Conservation (phyloP, 2,113 vertebrate genomes). For the Carassius carassius region DNA sequence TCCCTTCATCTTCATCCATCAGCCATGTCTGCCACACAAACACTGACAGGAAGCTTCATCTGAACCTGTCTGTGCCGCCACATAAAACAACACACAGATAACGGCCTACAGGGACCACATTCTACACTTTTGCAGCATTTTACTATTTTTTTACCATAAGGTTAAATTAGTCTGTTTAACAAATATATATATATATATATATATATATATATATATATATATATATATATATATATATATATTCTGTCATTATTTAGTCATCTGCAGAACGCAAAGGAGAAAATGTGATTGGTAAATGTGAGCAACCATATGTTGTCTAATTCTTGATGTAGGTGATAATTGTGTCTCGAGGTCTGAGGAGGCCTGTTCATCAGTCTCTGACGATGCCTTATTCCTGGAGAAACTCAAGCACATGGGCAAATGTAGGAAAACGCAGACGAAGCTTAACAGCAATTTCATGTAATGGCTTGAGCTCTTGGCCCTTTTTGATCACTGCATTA, state of each 20-base stretch:
- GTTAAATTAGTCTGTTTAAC: not conserved
- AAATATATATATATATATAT: too few relatives aligned
- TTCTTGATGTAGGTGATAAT: constrained; percentile 72
- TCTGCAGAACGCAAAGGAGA: not conserved
- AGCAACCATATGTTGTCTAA: not conserved
- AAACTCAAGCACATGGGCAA: constrained; percentile 99
- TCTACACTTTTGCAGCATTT: not conserved
- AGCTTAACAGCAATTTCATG: too few relatives aligned
- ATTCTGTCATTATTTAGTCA: not conserved
- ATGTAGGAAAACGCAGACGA: constrained; percentile 78
- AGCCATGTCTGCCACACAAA: not conserved
- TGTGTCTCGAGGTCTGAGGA: constrained; percentile 74
- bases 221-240: too few relatives aligned
- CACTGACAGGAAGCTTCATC: not conserved
- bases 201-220: too few relatives aligned
- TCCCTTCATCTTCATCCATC: constrained; percentile 56
- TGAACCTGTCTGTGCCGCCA: not conserved
- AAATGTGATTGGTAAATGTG: not conserved
- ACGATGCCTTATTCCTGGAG: constrained; percentile 96
- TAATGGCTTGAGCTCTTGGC: not conserved
- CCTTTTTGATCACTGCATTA: not conserved
- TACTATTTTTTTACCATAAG: not conserved
- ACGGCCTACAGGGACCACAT: not conserved
- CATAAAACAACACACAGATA: not conserved
- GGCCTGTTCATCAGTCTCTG: constrained; percentile 77